These are phyloP conservation scores for Lycophotia porphyrea DNA, from an alignment of 2,888 invertebrate genomes.

Conservation along the genomic window DNA sequence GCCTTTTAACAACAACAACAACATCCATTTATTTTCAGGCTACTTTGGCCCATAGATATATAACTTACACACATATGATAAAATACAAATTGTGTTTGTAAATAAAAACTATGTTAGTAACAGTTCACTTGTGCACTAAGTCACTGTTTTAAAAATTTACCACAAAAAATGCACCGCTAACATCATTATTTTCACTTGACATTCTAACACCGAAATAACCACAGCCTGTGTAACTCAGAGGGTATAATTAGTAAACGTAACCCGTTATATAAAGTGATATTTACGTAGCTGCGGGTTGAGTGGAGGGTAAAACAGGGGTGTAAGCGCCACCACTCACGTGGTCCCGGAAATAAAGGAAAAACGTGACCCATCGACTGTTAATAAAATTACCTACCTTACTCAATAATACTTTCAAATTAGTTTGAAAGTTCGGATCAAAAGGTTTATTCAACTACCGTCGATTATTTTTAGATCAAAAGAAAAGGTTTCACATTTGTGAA, in stretches of 20 bases:
- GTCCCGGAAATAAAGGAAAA: not conserved
- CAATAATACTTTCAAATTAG: not conserved
- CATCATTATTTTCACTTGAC: no score
- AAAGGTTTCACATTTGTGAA: not conserved
- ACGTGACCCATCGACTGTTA: constrained; percentile 12
- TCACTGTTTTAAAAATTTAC: no score
- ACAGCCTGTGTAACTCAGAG: constrained; percentile 5
- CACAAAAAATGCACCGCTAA: no score
- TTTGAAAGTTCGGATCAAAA: not conserved
- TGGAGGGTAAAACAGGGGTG: constrained; percentile 9
- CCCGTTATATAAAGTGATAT: constrained; percentile 33
- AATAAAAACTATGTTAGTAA: no score
- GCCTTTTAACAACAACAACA: no score
- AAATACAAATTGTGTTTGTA: no score
- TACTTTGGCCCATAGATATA: no score
- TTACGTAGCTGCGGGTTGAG: not conserved
- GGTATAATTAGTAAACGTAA: constrained; percentile 45
- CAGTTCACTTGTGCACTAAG: no score
- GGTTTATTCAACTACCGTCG: not conserved
- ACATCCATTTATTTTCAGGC: no score
- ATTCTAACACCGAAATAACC: no score
- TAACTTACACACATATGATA: no score
- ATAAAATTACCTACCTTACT: not conserved
- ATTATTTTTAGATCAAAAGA: not conserved
- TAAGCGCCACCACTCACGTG: constrained; percentile 20